These are phyloP conservation scores for Pseudomugil gertrudae DNA, from an alignment of 2,797 vertebrate species.

Conservation along the genomic window DNA sequence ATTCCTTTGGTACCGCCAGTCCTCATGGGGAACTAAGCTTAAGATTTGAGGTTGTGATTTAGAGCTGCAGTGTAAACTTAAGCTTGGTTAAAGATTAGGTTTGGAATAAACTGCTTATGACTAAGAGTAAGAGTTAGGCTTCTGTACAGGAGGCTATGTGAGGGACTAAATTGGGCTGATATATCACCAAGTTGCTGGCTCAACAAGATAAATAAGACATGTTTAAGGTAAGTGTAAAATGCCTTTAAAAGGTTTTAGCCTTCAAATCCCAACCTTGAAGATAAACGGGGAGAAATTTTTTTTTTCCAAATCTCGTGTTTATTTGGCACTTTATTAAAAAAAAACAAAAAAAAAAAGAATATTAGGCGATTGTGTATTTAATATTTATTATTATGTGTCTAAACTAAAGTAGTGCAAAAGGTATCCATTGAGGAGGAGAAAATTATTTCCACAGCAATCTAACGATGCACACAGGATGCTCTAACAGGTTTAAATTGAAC, in stretches of 20 bases:
- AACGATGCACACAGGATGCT: no score
- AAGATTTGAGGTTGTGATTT: background rate
- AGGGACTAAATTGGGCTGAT: background rate
- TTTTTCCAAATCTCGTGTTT: no score
- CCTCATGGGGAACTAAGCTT: background rate
- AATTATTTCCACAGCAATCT: no score
- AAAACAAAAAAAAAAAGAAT: no score
- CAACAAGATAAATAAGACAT: slow-evolving; percentile 1
- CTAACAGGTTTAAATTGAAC: background rate
- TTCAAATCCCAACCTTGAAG: no score
- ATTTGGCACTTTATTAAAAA: no score
- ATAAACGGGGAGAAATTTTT: no score
- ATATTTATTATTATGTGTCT: no score
- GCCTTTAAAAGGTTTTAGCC: background rate
- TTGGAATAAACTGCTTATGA: background rate
- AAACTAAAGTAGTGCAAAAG: no score
- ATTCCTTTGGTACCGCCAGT: background rate
- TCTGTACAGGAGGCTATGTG: background rate
- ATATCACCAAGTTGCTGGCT: slow-evolving; percentile 1
- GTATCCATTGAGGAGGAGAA: no score
- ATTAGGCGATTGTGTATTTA: no score
- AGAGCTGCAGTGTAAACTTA: background rate
- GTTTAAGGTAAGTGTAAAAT: background rate
- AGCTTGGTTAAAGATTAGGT: background rate
- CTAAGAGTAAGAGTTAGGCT: background rate